Evolutionary conservation across 2,797 vertebrate genomes (phyloP), one percentile per base, ranked within the genome.

Genomic region (Coregonus suidteri): DNA sequence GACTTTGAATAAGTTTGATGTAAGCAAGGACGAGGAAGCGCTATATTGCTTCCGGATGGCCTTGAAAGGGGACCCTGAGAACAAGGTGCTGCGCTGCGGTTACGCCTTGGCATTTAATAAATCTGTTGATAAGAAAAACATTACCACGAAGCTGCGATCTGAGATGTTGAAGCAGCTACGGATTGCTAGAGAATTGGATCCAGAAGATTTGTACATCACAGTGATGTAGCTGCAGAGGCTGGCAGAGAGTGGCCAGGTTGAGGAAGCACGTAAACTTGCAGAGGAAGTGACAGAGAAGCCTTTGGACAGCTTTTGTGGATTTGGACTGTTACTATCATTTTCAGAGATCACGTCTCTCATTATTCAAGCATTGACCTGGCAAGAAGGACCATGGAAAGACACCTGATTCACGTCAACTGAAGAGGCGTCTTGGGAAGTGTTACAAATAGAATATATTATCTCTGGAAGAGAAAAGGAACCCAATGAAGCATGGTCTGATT

Each of bases 151-250:
- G 56, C 4, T 18, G 30, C 9, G 6, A 15, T 18, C 4, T 14
- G 62, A 16, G 75, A 54, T 75, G 20, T 5, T 79, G 20, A 6
- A 66, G n/a, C 66, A 66, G 30, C 2, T 75, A 15, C 65, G 37
- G 53, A 56, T 1, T 15, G 73, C 41, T 34, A 75, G 53, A 0
- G 35, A 62, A 1, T 20, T 6, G 6, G 20, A 75, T 74, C 56
- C 59, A 14, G 4, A 75, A 20, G 35, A 30, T 2, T 6, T 30
- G 0, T 69, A 4, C 18, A 64, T 62, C 25, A 31, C 35, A 65
- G 18, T 34, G 31, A 5, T 65, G 9, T 52, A 71, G 16, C 62
- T 47, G 14, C 31, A 3, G 4, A 41, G 31, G 5, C 20, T 74
- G 16, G 73, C 56, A n/a, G 4, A 74, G 18, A 4, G 4, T 9